Percentiles rank a stretch among this genome's conserved stretches.
Evolutionary conservation across 2,113 vertebrate species (phyloP).

Genomic region (Mionectes macconnelli): DNA sequence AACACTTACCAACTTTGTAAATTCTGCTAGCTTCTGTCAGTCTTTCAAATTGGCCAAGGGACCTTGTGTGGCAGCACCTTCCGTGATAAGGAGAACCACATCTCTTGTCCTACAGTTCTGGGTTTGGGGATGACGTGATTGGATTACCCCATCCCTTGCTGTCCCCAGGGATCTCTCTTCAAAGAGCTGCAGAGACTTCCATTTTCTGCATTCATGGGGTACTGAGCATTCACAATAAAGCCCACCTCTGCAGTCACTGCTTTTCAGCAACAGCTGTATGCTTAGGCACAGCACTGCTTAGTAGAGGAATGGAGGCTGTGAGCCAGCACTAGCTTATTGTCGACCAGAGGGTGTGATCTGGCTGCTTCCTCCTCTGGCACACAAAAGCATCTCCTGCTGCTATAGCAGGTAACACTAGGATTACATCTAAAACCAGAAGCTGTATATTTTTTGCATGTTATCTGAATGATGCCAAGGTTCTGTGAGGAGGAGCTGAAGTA

Average conservation of each 20-base stretch:
- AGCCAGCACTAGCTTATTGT: not conserved
- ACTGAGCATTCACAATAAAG: not conserved
- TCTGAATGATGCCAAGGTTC: not conserved
- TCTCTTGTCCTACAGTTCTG: not conserved
- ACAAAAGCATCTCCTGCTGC: not conserved
- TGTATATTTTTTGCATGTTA: not conserved
- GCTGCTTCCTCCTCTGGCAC: not conserved
- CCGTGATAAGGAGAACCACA: not conserved
- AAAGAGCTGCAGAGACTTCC: not conserved
- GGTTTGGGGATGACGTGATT: too few relatives aligned
- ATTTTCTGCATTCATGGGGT: fast-evolving
- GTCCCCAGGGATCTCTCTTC: not conserved
- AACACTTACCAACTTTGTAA: not conserved
- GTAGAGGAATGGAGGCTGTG: not conserved
- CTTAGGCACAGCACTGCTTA: not conserved
- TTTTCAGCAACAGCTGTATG: not conserved
- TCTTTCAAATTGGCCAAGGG: not conserved
- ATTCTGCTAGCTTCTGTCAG: not conserved
- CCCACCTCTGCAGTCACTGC: not conserved
- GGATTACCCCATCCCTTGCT: not conserved
- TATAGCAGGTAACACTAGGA: not conserved
- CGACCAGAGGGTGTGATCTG: not conserved
- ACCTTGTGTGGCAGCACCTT: not conserved
- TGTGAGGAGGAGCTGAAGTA: not conserved
- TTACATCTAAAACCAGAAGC: not conserved